Evolutionary conservation across 2,888 invertebrate genomes (phyloP).

Genomic region (Acronicta alni): DNA sequence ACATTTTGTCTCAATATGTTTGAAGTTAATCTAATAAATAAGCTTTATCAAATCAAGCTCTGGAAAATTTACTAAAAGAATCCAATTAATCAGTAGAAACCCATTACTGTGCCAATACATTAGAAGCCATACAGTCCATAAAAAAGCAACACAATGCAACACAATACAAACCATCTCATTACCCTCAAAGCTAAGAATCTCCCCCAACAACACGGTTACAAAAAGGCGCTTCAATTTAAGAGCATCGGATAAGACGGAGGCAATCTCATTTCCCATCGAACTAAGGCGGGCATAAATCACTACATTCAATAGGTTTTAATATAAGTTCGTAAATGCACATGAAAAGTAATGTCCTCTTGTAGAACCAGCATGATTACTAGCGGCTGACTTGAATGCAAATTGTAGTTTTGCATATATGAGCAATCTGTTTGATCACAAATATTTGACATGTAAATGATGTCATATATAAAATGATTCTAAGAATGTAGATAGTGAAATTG

Average conservation of each 20-base stretch:
- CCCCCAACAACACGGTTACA: slow-evolving; percentile 45
- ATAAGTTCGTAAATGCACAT: slow-evolving; percentile 47
- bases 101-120: background rate
- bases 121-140: slow-evolving; percentile 12
- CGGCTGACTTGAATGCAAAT: slow-evolving; percentile 62
- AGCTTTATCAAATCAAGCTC: too few relatives aligned
- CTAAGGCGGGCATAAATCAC: slow-evolving; percentile 61
- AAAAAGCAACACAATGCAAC: slow-evolving; percentile 7
- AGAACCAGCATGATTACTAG: slow-evolving; percentile 56
- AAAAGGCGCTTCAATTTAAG: slow-evolving; percentile 45
- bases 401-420: slow-evolving; percentile 56
- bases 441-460: background rate
- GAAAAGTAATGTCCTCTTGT: slow-evolving; percentile 36
- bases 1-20: too few relatives aligned
- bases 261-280: slow-evolving; percentile 52
- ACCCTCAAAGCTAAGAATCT: slow-evolving; percentile 35
- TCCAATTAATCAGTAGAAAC: background rate
- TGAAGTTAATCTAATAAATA: too few relatives aligned
- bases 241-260: slow-evolving; percentile 50
- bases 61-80: background rate
- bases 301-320: slow-evolving; percentile 62
- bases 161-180: slow-evolving; percentile 23
- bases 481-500: too few relatives aligned
- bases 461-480: background rate
- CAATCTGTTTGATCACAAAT: background rate